A percentile compares a stretch with the other conserved stretches of the same genome.
phyloP scores from a whole-genome alignment of 2,113 vertebrate species.

The Forbesichthys agassizii region DNA sequence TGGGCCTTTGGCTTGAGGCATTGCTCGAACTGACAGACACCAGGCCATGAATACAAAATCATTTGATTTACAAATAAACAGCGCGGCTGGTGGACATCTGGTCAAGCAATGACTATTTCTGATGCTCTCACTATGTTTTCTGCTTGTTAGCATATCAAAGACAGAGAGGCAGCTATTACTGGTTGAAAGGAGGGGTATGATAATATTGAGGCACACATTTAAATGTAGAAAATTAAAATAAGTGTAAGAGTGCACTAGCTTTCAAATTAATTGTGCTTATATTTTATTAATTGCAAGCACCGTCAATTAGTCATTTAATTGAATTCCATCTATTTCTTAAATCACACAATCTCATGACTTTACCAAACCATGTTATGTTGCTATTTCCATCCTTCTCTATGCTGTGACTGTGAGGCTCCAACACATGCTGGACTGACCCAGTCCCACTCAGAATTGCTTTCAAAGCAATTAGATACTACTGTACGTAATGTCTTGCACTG shows the following conservation, averaged over 20 bases:
- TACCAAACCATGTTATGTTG: too few relatives aligned
- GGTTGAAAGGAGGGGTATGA: constrained; percentile 3
- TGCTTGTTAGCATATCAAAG: constrained; percentile 67
- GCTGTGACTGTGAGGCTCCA: too few relatives aligned
- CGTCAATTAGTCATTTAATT: too few relatives aligned
- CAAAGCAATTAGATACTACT: constrained; percentile 19
- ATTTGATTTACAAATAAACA: constrained; percentile 51
- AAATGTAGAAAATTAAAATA: background rate
- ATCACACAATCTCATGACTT: too few relatives aligned
- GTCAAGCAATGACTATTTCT: constrained; percentile 31
- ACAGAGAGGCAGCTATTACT: constrained; percentile 18
- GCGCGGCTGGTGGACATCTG: constrained; percentile 61
- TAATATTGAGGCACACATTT: background rate
- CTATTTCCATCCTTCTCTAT: too few relatives aligned
- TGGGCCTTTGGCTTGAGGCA: constrained; percentile 52
- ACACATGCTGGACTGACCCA: too few relatives aligned
- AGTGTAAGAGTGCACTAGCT: background rate
- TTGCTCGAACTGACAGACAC: constrained; percentile 52
- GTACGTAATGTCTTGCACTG: constrained; percentile 9
- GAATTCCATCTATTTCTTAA: too few relatives aligned
- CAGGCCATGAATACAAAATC: constrained; percentile 61
- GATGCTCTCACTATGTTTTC: constrained; percentile 35
- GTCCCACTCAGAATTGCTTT: constrained; percentile 13
- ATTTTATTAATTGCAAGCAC: too few relatives aligned
- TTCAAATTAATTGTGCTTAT: too few relatives aligned